phyloP scores from a whole-genome alignment of 1,140 invertebrate genomes.

The Ylistrum balloti region DNA sequence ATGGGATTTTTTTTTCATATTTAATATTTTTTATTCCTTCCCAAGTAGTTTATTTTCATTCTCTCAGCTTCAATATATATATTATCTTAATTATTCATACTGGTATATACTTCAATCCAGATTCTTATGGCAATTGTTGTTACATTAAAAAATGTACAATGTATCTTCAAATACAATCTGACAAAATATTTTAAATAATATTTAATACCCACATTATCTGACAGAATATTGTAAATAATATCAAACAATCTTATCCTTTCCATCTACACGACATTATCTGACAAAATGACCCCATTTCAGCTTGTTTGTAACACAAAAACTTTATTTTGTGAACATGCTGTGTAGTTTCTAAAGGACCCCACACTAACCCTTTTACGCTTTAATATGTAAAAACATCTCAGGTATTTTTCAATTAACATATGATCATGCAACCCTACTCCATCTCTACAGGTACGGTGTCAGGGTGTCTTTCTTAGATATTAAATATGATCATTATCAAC shows the following conservation, averaged over 20 bases:
- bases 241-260: too few relatives aligned
- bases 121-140: too few relatives aligned
- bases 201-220: background rate
- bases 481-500: slow-evolving; percentile 30
- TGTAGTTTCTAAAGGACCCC: background rate
- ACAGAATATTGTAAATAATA: background rate
- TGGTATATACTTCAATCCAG: too few relatives aligned
- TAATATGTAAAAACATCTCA: slow-evolving; percentile 29
- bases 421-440: background rate
- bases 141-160: too few relatives aligned
- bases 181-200: background rate
- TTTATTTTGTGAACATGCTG: slow-evolving; percentile 13
- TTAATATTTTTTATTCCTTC: too few relatives aligned
- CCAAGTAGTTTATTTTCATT: too few relatives aligned
- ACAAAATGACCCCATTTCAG: background rate
- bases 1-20: too few relatives aligned
- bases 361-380: background rate
- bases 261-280: too few relatives aligned
- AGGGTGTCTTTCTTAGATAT: background rate
- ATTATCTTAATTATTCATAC: too few relatives aligned
- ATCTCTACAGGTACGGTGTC: background rate
- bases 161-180: too few relatives aligned
- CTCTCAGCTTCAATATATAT: too few relatives aligned
- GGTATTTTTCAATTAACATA: slow-evolving; percentile 22
- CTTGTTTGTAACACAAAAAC: background rate